Conservation (phyloP, 2,888 invertebrate species). For the Papilio protenor region DNA sequence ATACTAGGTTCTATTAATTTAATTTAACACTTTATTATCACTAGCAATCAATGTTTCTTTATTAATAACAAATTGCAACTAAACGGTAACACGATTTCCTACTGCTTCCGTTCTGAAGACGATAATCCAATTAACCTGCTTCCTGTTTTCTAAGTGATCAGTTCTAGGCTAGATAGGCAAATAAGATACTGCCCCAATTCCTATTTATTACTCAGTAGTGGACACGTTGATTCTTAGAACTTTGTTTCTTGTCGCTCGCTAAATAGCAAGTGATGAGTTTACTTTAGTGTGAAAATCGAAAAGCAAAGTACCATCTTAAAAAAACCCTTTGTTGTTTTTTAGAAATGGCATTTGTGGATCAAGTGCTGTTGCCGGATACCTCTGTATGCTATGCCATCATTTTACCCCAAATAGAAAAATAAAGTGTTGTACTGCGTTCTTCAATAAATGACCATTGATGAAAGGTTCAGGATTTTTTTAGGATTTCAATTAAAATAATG, state of each 20-base stretch:
- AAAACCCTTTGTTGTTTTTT: background rate
- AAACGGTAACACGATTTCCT: conserved; percentile 9
- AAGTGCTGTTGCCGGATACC: background rate
- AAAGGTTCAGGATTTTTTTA: too few species aligned
- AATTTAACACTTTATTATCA: background rate
- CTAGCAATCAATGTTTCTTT: background rate
- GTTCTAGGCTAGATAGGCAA: background rate
- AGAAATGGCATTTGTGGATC: background rate
- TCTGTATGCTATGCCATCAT: too few species aligned
- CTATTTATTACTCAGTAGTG: background rate
- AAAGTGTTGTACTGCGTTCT: too few species aligned
- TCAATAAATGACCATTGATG: too few species aligned
- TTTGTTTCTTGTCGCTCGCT: background rate
- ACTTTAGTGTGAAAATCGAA: background rate
- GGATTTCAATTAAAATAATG: too few species aligned
- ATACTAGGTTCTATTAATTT: background rate
- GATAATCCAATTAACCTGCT: conserved; percentile 21
- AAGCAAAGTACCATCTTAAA: too few species aligned
- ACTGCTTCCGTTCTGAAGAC: conserved; percentile 2
- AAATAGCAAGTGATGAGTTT: background rate
- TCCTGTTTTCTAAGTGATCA: conserved; percentile 18
- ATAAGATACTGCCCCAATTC: background rate
- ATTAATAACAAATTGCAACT: background rate
- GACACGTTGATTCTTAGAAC: background rate
- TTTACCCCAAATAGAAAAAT: too few species aligned